These are phyloP conservation scores for Caerostris extrusa DNA, from an alignment of 1,140 invertebrate genomes.

Conservation along the genomic window DNA sequence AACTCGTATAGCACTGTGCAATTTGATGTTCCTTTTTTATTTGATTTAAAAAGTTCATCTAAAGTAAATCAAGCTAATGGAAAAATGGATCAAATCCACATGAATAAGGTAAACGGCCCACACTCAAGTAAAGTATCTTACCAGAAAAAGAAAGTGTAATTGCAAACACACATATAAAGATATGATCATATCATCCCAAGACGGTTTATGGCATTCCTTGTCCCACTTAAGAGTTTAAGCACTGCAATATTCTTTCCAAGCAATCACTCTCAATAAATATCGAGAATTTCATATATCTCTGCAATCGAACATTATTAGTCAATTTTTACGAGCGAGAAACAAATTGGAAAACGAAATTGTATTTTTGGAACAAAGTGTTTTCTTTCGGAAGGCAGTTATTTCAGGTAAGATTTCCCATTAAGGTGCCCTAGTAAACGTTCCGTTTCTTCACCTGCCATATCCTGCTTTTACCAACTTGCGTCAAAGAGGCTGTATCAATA, in stretches of 20 bases:
- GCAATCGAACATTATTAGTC: slow-evolving; percentile 17
- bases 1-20: no score
- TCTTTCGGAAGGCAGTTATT: neutral
- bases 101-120: neutral
- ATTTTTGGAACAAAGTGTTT: slow-evolving; percentile 36
- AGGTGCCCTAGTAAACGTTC: neutral
- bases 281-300: neutral
- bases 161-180: neutral
- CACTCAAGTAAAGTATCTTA: neutral
- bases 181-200: neutral
- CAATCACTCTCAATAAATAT: slow-evolving; percentile 24
- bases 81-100: no score
- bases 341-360: neutral
- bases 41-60: no score
- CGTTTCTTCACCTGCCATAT: slow-evolving; percentile 36
- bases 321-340: slow-evolving; percentile 33
- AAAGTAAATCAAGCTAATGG: no score
- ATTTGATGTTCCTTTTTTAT: no score
- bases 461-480: neutral
- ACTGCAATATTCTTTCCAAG: neutral
- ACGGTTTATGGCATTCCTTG: neutral
- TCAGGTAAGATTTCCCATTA: slow-evolving; percentile 15
- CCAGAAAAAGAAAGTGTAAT: neutral
- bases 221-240: neutral
- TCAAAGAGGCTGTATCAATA: slow-evolving; percentile 19